Conservation (phyloP, 2,113 vertebrate genomes). For the Tonatia bakeri region DNA sequence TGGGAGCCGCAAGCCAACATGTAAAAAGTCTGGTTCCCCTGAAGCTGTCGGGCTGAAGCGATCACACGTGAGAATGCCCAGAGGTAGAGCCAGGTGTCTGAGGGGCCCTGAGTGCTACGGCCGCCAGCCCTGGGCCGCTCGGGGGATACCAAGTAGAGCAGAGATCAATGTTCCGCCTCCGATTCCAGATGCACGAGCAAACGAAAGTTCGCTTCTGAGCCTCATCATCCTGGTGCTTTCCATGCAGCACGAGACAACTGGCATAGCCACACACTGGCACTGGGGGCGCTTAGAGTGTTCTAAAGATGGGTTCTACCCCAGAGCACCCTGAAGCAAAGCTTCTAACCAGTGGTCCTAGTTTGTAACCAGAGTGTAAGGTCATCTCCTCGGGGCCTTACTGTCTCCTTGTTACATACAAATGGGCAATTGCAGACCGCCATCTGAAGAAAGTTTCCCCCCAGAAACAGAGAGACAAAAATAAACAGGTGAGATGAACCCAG, state of each 20-base stretch:
- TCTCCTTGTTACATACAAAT: not conserved
- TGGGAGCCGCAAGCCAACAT: not conserved
- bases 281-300: not conserved
- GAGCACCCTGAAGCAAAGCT: not conserved
- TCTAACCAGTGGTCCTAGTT: not conserved
- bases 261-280: not conserved
- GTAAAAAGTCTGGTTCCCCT: not conserved
- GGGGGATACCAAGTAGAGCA: not conserved
- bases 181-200: not conserved
- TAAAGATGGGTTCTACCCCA: not conserved
- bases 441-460: not conserved
- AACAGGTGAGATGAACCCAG: not conserved
- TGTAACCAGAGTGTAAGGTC: not conserved
- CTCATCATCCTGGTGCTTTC: not conserved
- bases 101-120: not conserved
- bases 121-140: not conserved
- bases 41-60: not conserved
- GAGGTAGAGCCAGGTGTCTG: not conserved
- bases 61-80: not conserved
- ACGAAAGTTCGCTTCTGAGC: not conserved
- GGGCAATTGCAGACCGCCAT: not conserved
- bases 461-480: not conserved
- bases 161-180: not conserved
- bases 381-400: not conserved
- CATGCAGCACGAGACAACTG: not conserved